These are phyloP conservation scores for Patella caerulea DNA, from an alignment of 2,888 invertebrate genomes.

Conservation along the genomic window DNA sequence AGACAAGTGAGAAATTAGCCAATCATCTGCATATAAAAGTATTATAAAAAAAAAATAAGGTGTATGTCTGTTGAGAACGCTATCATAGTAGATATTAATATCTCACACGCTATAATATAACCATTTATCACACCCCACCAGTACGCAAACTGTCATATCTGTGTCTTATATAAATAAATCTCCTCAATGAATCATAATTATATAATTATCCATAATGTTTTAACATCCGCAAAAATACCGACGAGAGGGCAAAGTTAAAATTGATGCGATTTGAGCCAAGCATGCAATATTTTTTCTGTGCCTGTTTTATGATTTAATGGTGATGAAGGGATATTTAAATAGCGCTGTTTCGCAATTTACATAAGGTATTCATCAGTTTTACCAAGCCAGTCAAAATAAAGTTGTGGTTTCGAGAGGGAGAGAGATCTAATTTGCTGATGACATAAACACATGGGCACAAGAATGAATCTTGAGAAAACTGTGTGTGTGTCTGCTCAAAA, in stretches of 20 bases:
- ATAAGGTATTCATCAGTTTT: background rate
- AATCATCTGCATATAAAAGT: too few species aligned
- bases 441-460: background rate
- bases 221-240: background rate
- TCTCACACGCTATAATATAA: too few species aligned
- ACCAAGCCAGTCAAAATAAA: background rate
- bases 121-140: too few species aligned
- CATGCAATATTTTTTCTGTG: background rate
- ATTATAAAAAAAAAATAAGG: too few species aligned
- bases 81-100: too few species aligned
- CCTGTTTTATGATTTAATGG: background rate
- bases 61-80: too few species aligned
- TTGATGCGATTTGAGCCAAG: background rate
- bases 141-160: too few species aligned
- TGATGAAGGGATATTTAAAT: background rate
- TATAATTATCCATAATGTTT: conserved; percentile 8
- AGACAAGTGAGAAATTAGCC: too few species aligned
- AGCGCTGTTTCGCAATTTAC: background rate
- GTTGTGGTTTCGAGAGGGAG: background rate
- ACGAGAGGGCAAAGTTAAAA: background rate
- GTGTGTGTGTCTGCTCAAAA: too few species aligned
- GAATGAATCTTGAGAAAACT: too few species aligned
- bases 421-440: conserved; percentile 1
- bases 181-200: background rate
- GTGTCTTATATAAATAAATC: background rate